phyloP scores from a whole-genome alignment of 2,888 invertebrate genomes.

The Ceratothoa steindachneri region DNA sequence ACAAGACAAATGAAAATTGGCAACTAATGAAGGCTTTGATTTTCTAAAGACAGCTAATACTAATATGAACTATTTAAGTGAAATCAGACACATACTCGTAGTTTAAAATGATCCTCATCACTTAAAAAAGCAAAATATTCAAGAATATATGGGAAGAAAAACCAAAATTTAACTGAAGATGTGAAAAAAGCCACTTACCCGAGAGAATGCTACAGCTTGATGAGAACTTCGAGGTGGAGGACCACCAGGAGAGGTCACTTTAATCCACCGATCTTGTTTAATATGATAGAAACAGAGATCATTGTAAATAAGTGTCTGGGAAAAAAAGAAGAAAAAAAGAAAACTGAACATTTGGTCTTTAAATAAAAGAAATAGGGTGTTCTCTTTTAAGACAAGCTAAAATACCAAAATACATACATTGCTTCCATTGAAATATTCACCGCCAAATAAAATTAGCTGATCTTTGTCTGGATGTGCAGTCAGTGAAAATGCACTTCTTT shows the following conservation, averaged over 20 bases:
- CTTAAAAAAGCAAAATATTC: too few species aligned
- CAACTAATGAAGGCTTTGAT: too few species aligned
- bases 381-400: background rate
- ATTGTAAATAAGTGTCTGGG: slow-evolving; percentile 76
- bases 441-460: slow-evolving; percentile 83
- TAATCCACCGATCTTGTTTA: slow-evolving; percentile 71
- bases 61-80: too few species aligned
- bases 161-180: too few species aligned
- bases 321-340: slow-evolving; percentile 50
- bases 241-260: slow-evolving; percentile 73
- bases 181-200: slow-evolving; percentile 50
- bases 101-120: too few species aligned
- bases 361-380: background rate
- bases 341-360: background rate
- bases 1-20: too few species aligned
- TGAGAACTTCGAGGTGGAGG: slow-evolving; percentile 87
- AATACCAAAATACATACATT: slow-evolving; percentile 58
- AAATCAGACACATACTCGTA: too few species aligned
- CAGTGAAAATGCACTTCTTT: slow-evolving; percentile 74
- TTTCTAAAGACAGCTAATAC: too few species aligned
- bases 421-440: slow-evolving; percentile 84
- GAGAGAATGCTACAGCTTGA: slow-evolving; percentile 72
- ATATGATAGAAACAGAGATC: slow-evolving; percentile 80
- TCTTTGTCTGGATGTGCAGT: slow-evolving; percentile 80
- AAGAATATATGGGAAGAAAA: too few species aligned